Base-by-base conservation (phyloP, 2,888 invertebrate species). In the Seira sanloemensis region DNA sequence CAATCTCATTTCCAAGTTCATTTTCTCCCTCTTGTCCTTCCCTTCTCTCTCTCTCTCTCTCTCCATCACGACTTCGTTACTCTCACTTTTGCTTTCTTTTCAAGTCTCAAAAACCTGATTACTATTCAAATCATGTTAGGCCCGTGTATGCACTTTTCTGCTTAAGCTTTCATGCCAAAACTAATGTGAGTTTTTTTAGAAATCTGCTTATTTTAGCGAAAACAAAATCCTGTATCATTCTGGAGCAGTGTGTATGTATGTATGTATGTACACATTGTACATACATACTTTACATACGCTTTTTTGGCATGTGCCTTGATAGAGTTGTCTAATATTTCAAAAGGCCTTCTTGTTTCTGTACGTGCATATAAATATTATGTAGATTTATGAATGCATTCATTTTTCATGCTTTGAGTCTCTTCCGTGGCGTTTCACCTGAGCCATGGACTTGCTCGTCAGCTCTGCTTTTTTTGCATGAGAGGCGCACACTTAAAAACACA, bases 291-390 rank as follows among this genome's bases (percentile, higher is more conserved):
- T n/a, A n/a, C n/a, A n/a, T n/a, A n/a, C n/a, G n/a, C n/a, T 24
- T 79, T 82, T 77, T 82, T 82, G 82, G 82, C 82, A 82, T 77
- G 72, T 72, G 82, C 27, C 82, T 71, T 77, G 77, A 82, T 82
- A 72, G 72, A 82, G 76, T 82, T 76, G 82, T 82, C 77, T 66
- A 75, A 69, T 75, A 69, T 69, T 75, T 81, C 75, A 79, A 54
- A 46, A 46, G 50, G n/a, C n/a, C 71, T 50, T 68, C 50, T n/a
- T 54, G 19, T 24, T 68, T 50, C 67, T 66, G 4, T 46, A 18
- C 46, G 46, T 24, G 69, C 19, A 69, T 69, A 1, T 69, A 16
- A 46, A 46, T 69, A 21, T 27, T 2, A 27, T 65, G 26, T 73
- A 37, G 58, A 54, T 75, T 46, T 67, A 67, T 50, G 25, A 19